These are phyloP conservation scores for Acanthopagrus latus DNA, from an alignment of 2,797 vertebrate genomes.

Conservation along the genomic window DNA sequence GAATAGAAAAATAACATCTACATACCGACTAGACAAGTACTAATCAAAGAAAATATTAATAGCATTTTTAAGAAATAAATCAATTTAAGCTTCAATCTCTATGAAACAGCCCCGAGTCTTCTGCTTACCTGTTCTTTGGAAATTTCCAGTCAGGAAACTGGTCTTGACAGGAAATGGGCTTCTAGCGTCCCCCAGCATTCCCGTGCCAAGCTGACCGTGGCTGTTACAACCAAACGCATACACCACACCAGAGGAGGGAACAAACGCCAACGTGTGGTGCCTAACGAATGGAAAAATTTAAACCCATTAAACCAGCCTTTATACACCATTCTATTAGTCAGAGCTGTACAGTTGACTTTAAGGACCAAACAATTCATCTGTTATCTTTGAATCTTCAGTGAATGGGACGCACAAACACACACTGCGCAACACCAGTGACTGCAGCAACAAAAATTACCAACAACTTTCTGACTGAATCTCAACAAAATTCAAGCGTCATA, in stretches of 20 bases:
- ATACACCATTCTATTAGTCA: too few species aligned
- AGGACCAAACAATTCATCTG: neutral
- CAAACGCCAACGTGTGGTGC: constrained; percentile 95
- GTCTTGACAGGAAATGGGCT: constrained; percentile 92
- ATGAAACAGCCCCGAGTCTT: neutral
- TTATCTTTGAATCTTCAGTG: neutral
- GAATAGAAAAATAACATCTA: neutral
- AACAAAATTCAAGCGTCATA: neutral
- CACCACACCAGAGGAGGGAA: constrained; percentile 94
- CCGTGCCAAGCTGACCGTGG: constrained; percentile 93
- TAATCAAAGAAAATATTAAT: neutral
- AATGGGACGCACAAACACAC: too few species aligned
- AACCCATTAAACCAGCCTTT: neutral
- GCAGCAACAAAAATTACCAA: neutral
- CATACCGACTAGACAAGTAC: neutral
- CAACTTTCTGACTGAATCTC: neutral
- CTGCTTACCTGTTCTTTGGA: constrained; percentile 77
- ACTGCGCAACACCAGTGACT: neutral
- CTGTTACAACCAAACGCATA: constrained; percentile 96
- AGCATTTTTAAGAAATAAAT: too few species aligned
- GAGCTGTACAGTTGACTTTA: neutral
- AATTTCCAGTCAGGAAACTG: constrained; percentile 83
- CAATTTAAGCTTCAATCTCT: too few species aligned
- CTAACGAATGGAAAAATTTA: constrained; percentile 71
- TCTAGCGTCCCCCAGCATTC: constrained; percentile 87